Evolutionary conservation across 2,888 invertebrate species (phyloP).

Genomic region (Synergus itoensis): DNA sequence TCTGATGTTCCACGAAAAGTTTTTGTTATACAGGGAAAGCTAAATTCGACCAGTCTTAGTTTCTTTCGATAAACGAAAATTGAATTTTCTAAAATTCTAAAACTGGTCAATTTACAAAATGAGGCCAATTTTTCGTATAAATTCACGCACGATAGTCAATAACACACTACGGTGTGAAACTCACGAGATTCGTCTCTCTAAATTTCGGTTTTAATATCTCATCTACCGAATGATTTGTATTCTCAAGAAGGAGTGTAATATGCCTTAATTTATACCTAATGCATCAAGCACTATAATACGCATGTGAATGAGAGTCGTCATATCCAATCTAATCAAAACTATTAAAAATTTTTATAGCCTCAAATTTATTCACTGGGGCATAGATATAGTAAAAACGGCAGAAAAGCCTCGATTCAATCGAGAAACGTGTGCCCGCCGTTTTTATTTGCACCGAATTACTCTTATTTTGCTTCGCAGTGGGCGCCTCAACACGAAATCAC

Average conservation of each 20-base stretch:
- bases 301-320: conserved; percentile 19
- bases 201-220: conserved; percentile 4
- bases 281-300: conserved; percentile 33
- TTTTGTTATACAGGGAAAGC: too few relatives aligned
- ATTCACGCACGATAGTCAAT: neutral
- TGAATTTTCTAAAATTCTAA: too few relatives aligned
- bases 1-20: too few relatives aligned
- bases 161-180: conserved; percentile 21
- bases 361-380: conserved; percentile 4
- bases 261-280: conserved; percentile 31
- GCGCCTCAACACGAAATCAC: conserved; percentile 30
- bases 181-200: conserved; percentile 36
- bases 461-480: conserved; percentile 33
- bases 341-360: neutral
- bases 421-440: neutral
- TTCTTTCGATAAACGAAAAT: neutral
- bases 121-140: neutral
- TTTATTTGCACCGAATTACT: conserved; percentile 32
- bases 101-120: neutral
- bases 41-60: neutral
- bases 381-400: conserved; percentile 13
- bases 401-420: conserved; percentile 25
- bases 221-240: conserved; percentile 5
- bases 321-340: conserved; percentile 12
- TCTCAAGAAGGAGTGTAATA: neutral